Conservation (phyloP, 1,140 invertebrate species). For the Platyura marginata region DNA sequence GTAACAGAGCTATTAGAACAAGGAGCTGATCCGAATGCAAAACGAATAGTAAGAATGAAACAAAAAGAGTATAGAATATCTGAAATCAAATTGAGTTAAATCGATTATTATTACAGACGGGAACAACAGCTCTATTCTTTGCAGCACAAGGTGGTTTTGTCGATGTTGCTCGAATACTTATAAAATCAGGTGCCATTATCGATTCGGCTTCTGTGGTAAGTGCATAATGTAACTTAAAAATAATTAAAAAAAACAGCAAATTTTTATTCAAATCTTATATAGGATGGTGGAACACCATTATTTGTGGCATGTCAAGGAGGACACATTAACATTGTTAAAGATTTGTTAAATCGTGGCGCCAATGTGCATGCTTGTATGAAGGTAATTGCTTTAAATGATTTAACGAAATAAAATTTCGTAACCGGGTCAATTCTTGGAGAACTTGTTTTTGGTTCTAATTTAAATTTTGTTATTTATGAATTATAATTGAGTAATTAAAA, state of each 20-base stretch:
- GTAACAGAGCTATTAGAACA: slow-evolving; percentile 72
- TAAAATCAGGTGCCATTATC: slow-evolving; percentile 57
- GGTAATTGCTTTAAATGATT: too few relatives aligned
- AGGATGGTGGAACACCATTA: slow-evolving; percentile 83
- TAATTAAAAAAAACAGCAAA: too few relatives aligned
- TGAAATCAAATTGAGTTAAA: not conserved
- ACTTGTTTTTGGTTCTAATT: too few relatives aligned
- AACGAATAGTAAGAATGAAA: slow-evolving; percentile 45
- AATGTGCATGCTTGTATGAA: slow-evolving; percentile 75
- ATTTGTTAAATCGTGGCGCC: slow-evolving; percentile 57
- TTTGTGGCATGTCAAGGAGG: slow-evolving; percentile 86
- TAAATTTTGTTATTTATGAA: too few relatives aligned
- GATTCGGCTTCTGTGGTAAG: slow-evolving; percentile 67
- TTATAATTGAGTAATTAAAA: slow-evolving; percentile 5
- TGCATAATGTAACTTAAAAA: too few relatives aligned
- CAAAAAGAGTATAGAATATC: too few relatives aligned
- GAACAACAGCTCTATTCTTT: slow-evolving; percentile 81
- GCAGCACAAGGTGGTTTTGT: slow-evolving; percentile 76
- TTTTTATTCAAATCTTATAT: too few relatives aligned
- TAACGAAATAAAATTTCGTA: too few relatives aligned
- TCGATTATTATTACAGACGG: slow-evolving; percentile 45
- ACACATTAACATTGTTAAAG: slow-evolving; percentile 68
- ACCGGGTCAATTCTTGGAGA: too few relatives aligned
- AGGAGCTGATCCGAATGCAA: slow-evolving; percentile 67
- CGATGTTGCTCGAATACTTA: slow-evolving; percentile 55